Evolutionary conservation across 2,797 vertebrate species (phyloP), one percentile per base, ranked within the genome.

Genomic region (Rachycentron canadum): DNA sequence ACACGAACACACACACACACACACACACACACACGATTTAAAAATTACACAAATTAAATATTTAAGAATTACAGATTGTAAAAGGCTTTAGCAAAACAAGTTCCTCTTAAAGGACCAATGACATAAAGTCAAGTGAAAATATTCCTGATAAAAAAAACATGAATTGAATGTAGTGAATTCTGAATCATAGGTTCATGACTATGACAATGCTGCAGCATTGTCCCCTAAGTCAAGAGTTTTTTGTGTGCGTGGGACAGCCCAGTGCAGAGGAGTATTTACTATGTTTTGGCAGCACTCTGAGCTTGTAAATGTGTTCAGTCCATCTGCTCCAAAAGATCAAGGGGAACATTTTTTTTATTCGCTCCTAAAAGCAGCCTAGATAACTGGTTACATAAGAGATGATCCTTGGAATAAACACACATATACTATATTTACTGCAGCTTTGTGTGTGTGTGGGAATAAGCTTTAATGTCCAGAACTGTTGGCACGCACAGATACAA

Each of bases 261-360:
- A n/a, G 53, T 36, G 57, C 49, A 34, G 41, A 58, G 19, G 25
- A 43, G 34, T 73, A 19, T 81, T 84, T 76, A 74, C 69, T 63
- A 66, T 49, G 73, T 73, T 43, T 13, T 23, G 60, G 60, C 34
- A 23, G 40, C 38, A 41, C 30, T 70, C 69, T 68, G 38, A 64
- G 76, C 77, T 76, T 73, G 69, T 78, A 52, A 81, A 84, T 80
- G 79, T 86, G 79, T 84, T 78, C 65, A 1, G 64, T 74, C 80
- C 86, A 88, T 89, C 90, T 89, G 90, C 5, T 78, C 40, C 58
- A 75, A 63, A 73, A 82, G 71, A 87, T 85, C 82, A 86, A 66
- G n/a, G 62, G 0, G 34, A 78, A 63, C 40, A 5, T 32, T 59
- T 64, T 69, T 61, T 84, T 79, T 60, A 76, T 30, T 78, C 2